Conservation (phyloP, 2,797 vertebrate genomes). For the Bradypus variegatus region DNA sequence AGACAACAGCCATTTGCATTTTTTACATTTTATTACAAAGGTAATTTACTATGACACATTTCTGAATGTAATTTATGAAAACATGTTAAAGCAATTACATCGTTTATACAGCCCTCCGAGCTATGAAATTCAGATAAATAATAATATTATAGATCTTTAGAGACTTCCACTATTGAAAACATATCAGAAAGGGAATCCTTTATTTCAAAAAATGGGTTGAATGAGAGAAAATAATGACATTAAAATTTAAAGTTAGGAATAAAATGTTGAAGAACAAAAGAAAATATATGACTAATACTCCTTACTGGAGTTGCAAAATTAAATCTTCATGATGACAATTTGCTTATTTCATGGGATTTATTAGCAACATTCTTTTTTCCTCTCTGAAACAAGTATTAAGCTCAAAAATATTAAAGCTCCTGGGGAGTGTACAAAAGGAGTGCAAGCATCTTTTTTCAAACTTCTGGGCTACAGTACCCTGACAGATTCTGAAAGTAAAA, state of each 20-base stretch:
- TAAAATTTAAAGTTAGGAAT: conserved; percentile 70
- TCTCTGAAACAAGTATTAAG: background rate
- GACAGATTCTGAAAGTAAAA: conserved; percentile 1
- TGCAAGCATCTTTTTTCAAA: background rate
- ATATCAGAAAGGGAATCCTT: conserved; percentile 53
- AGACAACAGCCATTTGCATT: conserved; percentile 93
- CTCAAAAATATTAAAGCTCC: conserved; percentile 15
- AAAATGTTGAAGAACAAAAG: conserved; percentile 69
- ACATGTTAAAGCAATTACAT: conserved; percentile 83
- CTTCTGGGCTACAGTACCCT: conserved; percentile 7
- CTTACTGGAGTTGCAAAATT: conserved; percentile 61
- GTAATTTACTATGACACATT: conserved; percentile 88
- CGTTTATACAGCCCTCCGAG: conserved; percentile 74
- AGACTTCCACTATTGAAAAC: conserved; percentile 69
- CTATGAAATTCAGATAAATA: conserved; percentile 78
- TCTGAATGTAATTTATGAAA: conserved; percentile 84
- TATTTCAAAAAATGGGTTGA: conserved; percentile 60
- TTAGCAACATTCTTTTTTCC: conserved; percentile 34
- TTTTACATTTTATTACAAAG: conserved; percentile 90
- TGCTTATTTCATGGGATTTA: conserved; percentile 56
- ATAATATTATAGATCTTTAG: conserved; percentile 76
- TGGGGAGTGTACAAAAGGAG: background rate
- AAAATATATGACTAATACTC: conserved; percentile 63
- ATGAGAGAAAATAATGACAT: conserved; percentile 54
- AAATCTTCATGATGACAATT: conserved; percentile 59